Evolutionary conservation across 92 coral and sea anemone genomes (phyloP).

Genomic region (Parazoanthus swiftii): DNA sequence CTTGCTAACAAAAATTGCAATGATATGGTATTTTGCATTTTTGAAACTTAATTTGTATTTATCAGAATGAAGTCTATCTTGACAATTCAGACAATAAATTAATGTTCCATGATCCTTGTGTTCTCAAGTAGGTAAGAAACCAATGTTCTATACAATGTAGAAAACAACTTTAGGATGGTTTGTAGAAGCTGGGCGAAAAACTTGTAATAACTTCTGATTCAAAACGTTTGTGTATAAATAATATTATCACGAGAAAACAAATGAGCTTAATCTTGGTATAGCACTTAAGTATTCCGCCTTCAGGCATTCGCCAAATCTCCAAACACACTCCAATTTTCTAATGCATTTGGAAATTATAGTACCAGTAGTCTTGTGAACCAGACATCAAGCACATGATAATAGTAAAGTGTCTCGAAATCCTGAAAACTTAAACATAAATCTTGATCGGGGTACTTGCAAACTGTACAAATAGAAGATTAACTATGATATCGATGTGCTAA

Average conservation of each 20-base stretch:
- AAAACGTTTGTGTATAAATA: not conserved
- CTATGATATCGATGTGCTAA: not conserved
- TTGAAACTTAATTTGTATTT: not conserved
- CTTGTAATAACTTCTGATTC: not conserved
- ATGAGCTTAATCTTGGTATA: not conserved
- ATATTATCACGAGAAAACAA: not conserved
- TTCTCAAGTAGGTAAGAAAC: slow-evolving; percentile 1
- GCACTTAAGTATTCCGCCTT: not conserved
- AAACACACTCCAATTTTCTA: not conserved
- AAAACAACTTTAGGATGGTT: too few relatives aligned
- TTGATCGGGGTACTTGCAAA: not conserved
- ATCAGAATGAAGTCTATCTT: not conserved
- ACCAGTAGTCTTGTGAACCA: not conserved
- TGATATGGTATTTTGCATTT: not conserved
- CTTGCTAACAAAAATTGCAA: not conserved
- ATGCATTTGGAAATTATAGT: not conserved
- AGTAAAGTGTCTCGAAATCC: not conserved
- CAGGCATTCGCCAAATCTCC: not conserved
- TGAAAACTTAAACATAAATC: not conserved
- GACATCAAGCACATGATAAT: not conserved
- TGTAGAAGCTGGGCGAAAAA: not conserved
- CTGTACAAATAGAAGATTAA: not conserved
- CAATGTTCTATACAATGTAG: not conserved
- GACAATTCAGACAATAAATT: not conserved
- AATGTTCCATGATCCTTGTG: slow-evolving; percentile 1